Base-by-base conservation (phyloP, 2,888 invertebrate species). In the Chymomyza procnemis region DNA sequence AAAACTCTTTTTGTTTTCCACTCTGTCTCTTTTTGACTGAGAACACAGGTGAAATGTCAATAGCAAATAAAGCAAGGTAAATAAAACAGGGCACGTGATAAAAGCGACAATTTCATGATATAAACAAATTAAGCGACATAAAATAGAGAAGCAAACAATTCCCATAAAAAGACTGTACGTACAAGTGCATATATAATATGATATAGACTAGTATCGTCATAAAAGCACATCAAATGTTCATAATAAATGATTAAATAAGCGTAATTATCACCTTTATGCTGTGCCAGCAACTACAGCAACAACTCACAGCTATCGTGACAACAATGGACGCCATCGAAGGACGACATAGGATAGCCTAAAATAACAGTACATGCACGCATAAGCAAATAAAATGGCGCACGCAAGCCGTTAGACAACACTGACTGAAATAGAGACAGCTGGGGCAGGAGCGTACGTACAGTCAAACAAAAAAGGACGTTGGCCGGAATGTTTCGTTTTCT, bases 241-340 rank as follows among this genome's bases (percentile, higher is more conserved):
- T 74, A 85, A 76, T 80, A 83, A 88, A 88, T 85, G 88, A 83
- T 88, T 87, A 89, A 89, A 89, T 88, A 89, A 89, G 79, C 75
- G 87, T 89, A 89, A 89, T 89, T 89, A 89, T 89, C 89, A 88
- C 87, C 87, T 89, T 80, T 78, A 79, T 68, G 72, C 50, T 50
- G 50, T 16, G n/a, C 3, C 19, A 19, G 4, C 16, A 8, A 9
- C 50, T 18, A 16, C 26, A 26, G 6, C 18, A 19, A 8, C 16
- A 8, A 3, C n/a, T n/a, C 50, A 50, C 14, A 50, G 54, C 54
- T 81, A 80, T 76, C 72, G 76, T 73, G 75, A 69, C 70, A 58
- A 69, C 64, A 73, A 69, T 65, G 73, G 21, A 68, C 58, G 26
- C 55, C 54, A 18, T 54, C 55, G 66, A 52, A 47, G 59, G 30